These are phyloP conservation scores for Colletes collaris DNA, from an alignment of 2,888 invertebrate genomes.

Conservation along the genomic window DNA sequence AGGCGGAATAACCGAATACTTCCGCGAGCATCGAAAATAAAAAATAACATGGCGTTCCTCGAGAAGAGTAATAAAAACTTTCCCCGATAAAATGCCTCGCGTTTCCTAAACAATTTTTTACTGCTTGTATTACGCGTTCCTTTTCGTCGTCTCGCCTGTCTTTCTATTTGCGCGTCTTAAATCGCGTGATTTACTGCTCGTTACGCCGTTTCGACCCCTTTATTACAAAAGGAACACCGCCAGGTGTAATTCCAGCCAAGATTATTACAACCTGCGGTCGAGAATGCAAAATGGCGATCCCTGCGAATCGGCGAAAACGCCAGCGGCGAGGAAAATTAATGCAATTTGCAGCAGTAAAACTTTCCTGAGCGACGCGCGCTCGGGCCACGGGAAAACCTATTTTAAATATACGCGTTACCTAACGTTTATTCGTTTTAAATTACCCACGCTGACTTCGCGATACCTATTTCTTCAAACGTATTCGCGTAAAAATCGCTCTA, in stretches of 20 bases:
- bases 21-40: no score
- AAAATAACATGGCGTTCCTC: background rate
- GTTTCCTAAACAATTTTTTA: background rate
- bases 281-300: constrained; percentile 11
- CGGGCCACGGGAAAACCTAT: no score
- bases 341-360: constrained; percentile 9
- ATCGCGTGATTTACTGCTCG: constrained; percentile 9
- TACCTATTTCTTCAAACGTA: no score
- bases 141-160: background rate
- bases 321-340: background rate
- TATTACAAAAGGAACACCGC: constrained; percentile 27
- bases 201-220: constrained; percentile 1
- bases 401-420: no score
- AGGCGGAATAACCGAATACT: no score
- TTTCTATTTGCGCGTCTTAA: background rate
- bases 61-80: background rate
- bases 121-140: background rate
- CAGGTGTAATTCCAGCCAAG: constrained; percentile 8
- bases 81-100: no score
- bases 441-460: no score
- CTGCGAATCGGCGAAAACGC: background rate
- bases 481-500: no score
- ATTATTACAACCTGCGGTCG: constrained; percentile 7
- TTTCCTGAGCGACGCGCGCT: background rate
- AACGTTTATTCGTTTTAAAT: no score